Percentiles rank a stretch among this genome's conserved stretches.
These are phyloP conservation scores for Drosophila navojoa DNA, from an alignment of 1,140 invertebrate species.

Conservation along the genomic window DNA sequence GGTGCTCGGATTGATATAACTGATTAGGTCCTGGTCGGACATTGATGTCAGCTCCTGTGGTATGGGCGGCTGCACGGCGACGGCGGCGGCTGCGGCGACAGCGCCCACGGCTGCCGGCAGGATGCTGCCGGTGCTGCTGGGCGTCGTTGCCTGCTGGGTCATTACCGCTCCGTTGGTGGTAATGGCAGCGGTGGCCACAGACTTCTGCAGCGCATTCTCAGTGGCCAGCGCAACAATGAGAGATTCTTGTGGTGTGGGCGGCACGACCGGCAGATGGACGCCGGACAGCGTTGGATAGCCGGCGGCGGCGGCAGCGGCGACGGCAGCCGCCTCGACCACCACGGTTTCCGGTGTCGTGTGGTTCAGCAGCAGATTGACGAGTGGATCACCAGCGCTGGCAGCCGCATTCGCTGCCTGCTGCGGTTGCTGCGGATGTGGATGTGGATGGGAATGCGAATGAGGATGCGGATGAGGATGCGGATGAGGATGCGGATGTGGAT, in stretches of 20 bases:
- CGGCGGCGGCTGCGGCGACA: slow-evolving; percentile 68
- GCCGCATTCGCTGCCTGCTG: slow-evolving; percentile 36
- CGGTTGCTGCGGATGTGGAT: slow-evolving; percentile 41
- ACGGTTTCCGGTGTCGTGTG: slow-evolving; percentile 56
- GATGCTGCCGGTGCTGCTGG: slow-evolving; percentile 61
- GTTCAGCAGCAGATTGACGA: slow-evolving; percentile 59
- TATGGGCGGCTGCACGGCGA: slow-evolving; percentile 84
- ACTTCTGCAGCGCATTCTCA: slow-evolving; percentile 78
- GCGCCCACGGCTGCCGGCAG: slow-evolving; percentile 63
- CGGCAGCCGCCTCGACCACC: slow-evolving; percentile 44
- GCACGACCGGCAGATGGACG: slow-evolving; percentile 65
- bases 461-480: slow-evolving; percentile 17
- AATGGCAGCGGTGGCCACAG: slow-evolving; percentile 77
- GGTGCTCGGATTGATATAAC: slow-evolving; percentile 93
- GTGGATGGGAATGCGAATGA: slow-evolving; percentile 39
- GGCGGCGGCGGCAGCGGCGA: slow-evolving; percentile 54
- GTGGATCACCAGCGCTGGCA: slow-evolving; percentile 36
- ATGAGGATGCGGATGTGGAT: slow-evolving; percentile 10
- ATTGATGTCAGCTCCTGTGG: slow-evolving; percentile 90
- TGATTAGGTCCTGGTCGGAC: slow-evolving; percentile 93
- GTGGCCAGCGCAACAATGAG: slow-evolving; percentile 79
- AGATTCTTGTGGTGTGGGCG: slow-evolving; percentile 81
- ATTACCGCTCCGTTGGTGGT: slow-evolving; percentile 79
- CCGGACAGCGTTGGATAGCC: slow-evolving; percentile 53
- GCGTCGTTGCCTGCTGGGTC: slow-evolving; percentile 74